A percentile compares a stretch with the other conserved stretches of the same genome.
Conservation (phyloP, 1,140 invertebrate genomes). For the Cryptotermes secundus region DNA sequence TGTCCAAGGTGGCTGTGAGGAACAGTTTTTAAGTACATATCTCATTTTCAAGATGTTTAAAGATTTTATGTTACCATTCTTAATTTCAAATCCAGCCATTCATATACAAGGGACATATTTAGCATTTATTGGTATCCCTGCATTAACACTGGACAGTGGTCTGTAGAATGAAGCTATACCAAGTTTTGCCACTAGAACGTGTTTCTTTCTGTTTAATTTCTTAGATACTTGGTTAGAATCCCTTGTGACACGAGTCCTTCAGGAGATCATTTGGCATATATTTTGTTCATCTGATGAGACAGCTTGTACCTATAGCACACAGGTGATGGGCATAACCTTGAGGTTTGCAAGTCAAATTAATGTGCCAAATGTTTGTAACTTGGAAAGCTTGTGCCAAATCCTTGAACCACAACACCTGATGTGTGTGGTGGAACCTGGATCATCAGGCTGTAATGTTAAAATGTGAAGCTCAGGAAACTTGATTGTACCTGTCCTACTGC, state of each 20-base stretch:
- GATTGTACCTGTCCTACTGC: neutral
- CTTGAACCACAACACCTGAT: neutral
- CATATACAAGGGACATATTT: no score
- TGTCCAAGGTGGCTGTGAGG: no score
- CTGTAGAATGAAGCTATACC: no score
- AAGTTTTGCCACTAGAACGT: no score
- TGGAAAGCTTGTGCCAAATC: neutral
- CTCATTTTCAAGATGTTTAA: no score
- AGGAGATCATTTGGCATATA: neutral
- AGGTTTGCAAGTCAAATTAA: constrained; percentile 7
- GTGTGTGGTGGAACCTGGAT: neutral
- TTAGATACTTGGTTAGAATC: neutral
- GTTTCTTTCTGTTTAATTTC: neutral
- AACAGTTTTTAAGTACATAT: no score
- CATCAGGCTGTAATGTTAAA: neutral
- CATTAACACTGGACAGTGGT: no score
- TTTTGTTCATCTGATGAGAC: neutral
- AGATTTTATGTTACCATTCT: no score
- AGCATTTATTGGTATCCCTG: no score
- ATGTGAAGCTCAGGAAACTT: neutral
- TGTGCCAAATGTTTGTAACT: neutral
- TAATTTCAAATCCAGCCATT: no score
- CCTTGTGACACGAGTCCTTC: neutral
- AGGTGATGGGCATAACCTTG: neutral
- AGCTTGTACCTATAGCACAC: neutral